Evolutionary conservation across 2,113 vertebrate species (phyloP).

Genomic region (Lagenorhynchus albirostris): DNA sequence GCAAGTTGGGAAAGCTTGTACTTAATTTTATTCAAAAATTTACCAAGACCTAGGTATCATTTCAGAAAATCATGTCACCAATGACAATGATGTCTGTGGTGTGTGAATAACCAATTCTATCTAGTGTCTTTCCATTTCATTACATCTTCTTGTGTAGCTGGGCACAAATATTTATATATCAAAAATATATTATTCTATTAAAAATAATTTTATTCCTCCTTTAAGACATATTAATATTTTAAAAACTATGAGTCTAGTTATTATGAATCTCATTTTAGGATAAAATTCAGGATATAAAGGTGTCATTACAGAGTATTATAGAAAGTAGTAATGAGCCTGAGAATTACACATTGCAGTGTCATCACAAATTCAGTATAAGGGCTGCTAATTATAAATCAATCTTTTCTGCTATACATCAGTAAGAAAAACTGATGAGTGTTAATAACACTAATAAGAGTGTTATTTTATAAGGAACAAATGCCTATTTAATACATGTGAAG

Average conservation of each 20-base stretch:
- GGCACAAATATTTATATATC: neutral
- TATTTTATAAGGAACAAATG: constrained; percentile 15
- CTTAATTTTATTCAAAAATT: constrained; percentile 41
- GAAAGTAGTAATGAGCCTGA: neutral
- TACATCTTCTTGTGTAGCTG: neutral
- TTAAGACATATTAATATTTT: constrained; percentile 15
- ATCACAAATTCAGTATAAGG: neutral
- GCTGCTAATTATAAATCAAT: neutral
- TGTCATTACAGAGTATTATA: neutral
- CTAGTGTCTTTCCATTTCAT: neutral
- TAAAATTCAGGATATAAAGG: constrained; percentile 24
- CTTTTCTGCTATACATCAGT: neutral
- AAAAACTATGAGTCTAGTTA: neutral
- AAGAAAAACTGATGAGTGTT: neutral
- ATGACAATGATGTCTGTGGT: neutral
- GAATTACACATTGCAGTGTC: neutral
- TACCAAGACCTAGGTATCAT: neutral
- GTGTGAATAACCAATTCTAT: neutral
- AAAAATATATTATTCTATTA: neutral
- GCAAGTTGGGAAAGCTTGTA: neutral
- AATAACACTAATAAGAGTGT: neutral
- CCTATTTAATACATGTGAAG: neutral
- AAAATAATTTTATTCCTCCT: constrained; percentile 3
- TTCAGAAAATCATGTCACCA: constrained; percentile 5
- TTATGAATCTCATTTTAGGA: constrained; percentile 11